These are phyloP conservation scores for Sinosuthora webbiana DNA, from an alignment of 2,113 vertebrate species.

Conservation along the genomic window DNA sequence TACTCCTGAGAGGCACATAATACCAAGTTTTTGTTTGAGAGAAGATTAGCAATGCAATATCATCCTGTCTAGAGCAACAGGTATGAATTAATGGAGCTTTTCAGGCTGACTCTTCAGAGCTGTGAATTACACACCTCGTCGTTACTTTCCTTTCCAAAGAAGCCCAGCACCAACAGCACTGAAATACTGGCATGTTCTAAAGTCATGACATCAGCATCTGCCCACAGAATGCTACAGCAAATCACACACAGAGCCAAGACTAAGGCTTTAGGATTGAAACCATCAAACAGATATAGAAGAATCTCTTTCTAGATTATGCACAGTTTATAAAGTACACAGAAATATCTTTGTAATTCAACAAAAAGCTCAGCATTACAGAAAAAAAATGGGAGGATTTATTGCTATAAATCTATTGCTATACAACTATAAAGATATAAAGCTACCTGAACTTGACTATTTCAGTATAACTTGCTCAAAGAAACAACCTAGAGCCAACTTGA, in stretches of 20 bases:
- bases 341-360: not conserved
- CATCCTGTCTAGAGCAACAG: not conserved
- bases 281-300: not conserved
- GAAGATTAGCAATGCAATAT: not conserved
- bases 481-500: not conserved
- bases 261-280: not conserved
- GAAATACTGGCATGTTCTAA: not conserved
- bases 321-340: not conserved
- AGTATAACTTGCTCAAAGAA: not conserved
- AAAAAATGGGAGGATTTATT: not conserved
- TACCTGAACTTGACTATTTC: not conserved
- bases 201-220: not conserved
- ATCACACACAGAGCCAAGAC: not conserved
- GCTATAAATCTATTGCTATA: not conserved
- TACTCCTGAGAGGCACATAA: not conserved
- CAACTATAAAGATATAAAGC: not conserved
- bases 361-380: not conserved
- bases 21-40: not conserved
- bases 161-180: not conserved
- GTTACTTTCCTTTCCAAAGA: not conserved
- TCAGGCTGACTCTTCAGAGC: not conserved
- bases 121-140: not conserved
- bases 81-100: not conserved
- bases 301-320: not conserved
- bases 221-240: not conserved